These are phyloP conservation scores for Yasuhikotakia modesta DNA, from an alignment of 2,797 vertebrate genomes.

Conservation along the genomic window DNA sequence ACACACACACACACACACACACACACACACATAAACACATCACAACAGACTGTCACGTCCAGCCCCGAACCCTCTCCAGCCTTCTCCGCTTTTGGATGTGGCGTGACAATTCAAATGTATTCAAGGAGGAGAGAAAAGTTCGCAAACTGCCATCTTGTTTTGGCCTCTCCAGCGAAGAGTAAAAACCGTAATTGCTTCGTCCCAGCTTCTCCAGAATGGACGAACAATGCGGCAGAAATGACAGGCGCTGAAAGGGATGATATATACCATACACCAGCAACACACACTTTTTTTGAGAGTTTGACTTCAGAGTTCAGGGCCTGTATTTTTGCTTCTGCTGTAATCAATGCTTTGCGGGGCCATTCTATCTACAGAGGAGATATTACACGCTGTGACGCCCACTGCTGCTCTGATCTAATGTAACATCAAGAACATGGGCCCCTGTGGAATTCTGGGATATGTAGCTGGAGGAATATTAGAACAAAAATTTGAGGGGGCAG, in stretches of 20 bases:
- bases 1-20: conserved; percentile 30
- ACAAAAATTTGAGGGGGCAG: not conserved
- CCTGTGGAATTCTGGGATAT: conserved; percentile 20
- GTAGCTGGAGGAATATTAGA: not conserved
- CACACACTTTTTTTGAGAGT: not conserved
- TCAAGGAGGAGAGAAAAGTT: conserved; percentile 28
- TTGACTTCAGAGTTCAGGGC: conserved; percentile 19
- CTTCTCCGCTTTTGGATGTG: conserved; percentile 56
- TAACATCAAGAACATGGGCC: not conserved
- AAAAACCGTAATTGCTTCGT: conserved; percentile 65
- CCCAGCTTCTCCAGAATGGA: conserved; percentile 19
- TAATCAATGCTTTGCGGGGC: conserved; percentile 41
- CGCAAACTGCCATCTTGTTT: conserved; percentile 54
- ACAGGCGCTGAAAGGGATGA: conserved; percentile 31
- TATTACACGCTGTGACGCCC: conserved; percentile 16
- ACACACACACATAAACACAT: conserved; percentile 48
- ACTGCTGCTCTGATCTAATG: conserved; percentile 33
- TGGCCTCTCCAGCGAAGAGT: conserved; percentile 66
- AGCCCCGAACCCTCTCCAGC: conserved; percentile 61
- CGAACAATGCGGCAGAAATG: conserved; percentile 23
- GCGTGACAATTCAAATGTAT: conserved; percentile 71
- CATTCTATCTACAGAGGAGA: conserved; percentile 36
- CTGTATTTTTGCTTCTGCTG: not conserved
- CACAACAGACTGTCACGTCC: conserved; percentile 62
- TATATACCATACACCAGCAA: conserved; percentile 34